Conservation (phyloP, 30 jellyfish, hydroid and myxozoan species). For the Aurelia sp. region DNA sequence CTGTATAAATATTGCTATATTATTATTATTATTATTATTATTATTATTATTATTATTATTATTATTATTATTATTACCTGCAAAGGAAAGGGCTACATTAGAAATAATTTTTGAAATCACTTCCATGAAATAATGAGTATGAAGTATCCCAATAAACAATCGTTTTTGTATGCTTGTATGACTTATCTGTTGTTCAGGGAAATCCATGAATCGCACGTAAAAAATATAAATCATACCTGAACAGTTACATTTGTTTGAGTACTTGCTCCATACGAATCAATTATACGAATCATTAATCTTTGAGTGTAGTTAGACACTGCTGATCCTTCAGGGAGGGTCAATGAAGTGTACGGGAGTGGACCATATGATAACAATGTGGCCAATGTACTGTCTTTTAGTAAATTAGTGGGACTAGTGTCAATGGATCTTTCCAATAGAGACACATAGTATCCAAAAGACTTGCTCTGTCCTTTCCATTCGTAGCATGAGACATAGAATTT, state of each 20-base stretch:
- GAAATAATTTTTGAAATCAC: no score
- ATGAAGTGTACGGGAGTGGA: neutral
- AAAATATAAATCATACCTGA: neutral
- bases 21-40: no score
- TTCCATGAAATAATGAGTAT: no score
- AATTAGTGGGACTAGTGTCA: slow-evolving; percentile 1
- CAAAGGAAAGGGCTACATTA: no score
- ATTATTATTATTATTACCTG: no score
- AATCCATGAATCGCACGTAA: no score
- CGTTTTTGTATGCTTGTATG: no score
- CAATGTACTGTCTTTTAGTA: neutral
- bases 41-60: no score
- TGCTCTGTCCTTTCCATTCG: slow-evolving; percentile 5
- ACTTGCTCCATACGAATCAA: slow-evolving; percentile 18
- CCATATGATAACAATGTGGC: slow-evolving; percentile 11
- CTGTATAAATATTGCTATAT: no score
- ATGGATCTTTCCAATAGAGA: neutral
- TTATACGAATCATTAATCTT: neutral
- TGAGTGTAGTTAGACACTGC: neutral
- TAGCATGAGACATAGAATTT: slow-evolving; percentile 1
- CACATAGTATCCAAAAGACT: neutral
- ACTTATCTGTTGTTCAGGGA: no score
- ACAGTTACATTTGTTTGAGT: slow-evolving; percentile 3
- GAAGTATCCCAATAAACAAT: no score
- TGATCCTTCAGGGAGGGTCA: slow-evolving; percentile 21